These are phyloP conservation scores for Thripadectes ignobilis DNA, from an alignment of 2,797 vertebrate genomes.

Conservation along the genomic window DNA sequence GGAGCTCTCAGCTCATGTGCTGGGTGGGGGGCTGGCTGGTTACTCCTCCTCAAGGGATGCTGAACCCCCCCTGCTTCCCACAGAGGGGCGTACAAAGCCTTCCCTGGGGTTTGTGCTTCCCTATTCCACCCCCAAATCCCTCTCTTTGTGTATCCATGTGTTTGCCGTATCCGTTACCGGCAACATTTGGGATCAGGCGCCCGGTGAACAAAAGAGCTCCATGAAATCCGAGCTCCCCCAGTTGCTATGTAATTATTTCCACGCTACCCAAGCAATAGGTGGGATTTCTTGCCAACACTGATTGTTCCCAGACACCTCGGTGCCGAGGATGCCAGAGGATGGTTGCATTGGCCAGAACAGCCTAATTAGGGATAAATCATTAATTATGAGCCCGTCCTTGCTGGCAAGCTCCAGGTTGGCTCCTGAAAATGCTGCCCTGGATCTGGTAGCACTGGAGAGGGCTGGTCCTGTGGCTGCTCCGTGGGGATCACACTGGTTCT, in stretches of 20 bases:
- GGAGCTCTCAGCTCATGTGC: accelerated
- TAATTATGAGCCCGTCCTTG: not conserved
- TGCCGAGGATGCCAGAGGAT: not conserved
- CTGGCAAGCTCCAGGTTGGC: not conserved
- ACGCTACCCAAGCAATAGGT: not conserved
- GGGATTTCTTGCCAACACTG: not conserved
- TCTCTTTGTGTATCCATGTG: accelerated
- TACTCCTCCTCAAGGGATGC: not conserved
- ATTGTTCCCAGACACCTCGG: not conserved
- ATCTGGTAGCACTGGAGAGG: accelerated
- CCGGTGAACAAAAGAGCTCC: not conserved
- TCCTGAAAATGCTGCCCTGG: not conserved
- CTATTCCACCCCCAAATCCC: accelerated
- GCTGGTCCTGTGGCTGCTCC: not conserved
- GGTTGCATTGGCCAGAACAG: not conserved
- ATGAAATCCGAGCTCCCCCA: not conserved
- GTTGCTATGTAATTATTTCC: not conserved
- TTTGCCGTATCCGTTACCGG: not conserved
- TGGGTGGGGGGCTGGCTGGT: not conserved
- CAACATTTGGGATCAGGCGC: not conserved
- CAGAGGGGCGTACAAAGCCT: not conserved
- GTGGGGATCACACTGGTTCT: accelerated
- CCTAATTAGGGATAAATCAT: not conserved
- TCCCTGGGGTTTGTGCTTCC: accelerated
- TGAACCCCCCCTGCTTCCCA: accelerated